These are phyloP conservation scores for Orthonyx spaldingii DNA, from an alignment of 2,113 vertebrate species.

Conservation along the genomic window DNA sequence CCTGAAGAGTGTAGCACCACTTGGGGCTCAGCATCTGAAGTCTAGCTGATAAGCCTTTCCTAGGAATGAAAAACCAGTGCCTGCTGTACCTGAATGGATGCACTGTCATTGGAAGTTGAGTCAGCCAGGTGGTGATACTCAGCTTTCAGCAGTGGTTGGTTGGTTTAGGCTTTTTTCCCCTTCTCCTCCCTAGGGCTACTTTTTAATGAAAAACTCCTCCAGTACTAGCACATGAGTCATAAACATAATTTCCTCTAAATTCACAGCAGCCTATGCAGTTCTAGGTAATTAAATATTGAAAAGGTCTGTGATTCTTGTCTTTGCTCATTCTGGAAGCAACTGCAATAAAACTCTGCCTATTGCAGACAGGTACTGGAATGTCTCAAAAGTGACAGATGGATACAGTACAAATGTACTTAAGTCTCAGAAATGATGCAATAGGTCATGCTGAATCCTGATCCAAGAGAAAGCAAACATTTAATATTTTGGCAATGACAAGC, in stretches of 20 bases:
- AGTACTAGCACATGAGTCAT: neutral
- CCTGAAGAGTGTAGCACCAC: neutral
- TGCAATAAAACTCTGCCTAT: neutral
- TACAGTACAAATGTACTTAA: neutral
- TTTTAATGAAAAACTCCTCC: neutral
- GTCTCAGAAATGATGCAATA: neutral
- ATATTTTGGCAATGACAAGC: neutral
- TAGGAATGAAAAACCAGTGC: neutral
- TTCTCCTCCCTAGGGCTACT: neutral
- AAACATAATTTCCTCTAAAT: neutral
- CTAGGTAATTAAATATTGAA: conserved; percentile 8
- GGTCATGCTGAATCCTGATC: neutral
- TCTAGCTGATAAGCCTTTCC: neutral
- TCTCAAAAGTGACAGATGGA: neutral
- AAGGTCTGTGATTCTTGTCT: neutral
- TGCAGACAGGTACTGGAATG: neutral
- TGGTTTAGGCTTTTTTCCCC: neutral
- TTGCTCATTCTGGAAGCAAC: neutral
- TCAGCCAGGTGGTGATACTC: neutral
- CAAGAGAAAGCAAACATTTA: neutral
- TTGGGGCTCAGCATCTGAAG: neutral
- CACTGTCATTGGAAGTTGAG: neutral
- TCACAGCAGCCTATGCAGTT: neutral
- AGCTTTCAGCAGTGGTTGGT: neutral
- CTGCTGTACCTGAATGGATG: neutral